Base-by-base conservation (phyloP, 2,113 vertebrate genomes). In the Nycticryphes semicollaris region DNA sequence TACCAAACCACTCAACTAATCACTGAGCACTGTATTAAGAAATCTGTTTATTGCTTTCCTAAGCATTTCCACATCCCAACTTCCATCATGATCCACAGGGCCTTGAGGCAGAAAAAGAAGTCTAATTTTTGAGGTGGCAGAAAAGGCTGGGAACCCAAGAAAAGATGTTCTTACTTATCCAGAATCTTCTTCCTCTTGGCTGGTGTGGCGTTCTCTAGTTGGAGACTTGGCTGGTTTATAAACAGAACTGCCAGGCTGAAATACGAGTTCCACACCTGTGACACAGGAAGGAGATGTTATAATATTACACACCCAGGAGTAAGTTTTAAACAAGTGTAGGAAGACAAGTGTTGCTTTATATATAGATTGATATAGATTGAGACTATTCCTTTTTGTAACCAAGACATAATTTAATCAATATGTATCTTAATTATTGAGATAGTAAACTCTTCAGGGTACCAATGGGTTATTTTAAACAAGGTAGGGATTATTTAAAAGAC, bases 191-290 rank as follows among this genome's bases (percentile, higher is more conserved):
- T 99, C 96, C 98, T 99, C 96, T 99, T 99, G 14, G 98, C 98
- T 87, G 99, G 96, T 70, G 98, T 99, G 94, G 99, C 97, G 87
- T 97, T 98, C 94, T 99, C 99, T 81, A 99, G 97, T 89, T 99
- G 99, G 76, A 99, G 98, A 94, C 99, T 99, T 28, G 99, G 99
- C 97, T 99, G 99, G 95, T 99, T 99, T 98, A 99, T 99, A 98
- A 99, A 99, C 76, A 99, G 97, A 80, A 99, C 99, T 24, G 99
- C 99, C 94, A 99, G 97, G 87, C 99, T 99, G 98, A 99, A 99
- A 91, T 99, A 99, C 24, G 99, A 99, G 97, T 99, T 99, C 99
- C 99, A 99, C 73, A 99, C 99, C 99, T 99, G 96, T 80, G 95
- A 87, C 87, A 78, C 37, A 95, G 62, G 88, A 95, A 93, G 59